These are phyloP conservation scores for Drosophila sp. DNA, from an alignment of 1,140 invertebrate genomes.

Conservation along the genomic window DNA sequence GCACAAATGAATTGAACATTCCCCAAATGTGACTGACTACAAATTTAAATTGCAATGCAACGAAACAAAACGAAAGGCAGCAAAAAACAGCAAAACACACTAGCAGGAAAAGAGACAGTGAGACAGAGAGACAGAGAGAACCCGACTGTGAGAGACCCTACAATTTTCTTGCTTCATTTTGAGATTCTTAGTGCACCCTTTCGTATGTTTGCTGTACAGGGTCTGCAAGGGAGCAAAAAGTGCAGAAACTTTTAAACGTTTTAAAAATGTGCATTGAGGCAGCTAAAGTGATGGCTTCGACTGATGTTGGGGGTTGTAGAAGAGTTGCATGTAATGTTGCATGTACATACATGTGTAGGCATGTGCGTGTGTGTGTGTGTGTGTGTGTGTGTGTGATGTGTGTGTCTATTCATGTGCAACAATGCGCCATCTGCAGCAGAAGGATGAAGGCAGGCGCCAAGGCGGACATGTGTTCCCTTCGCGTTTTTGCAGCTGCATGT, in stretches of 20 bases:
- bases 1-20: conserved; percentile 64
- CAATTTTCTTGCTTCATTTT: no score
- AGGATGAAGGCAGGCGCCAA: conserved; percentile 30
- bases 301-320: neutral
- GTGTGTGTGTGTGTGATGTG: conserved; percentile 46
- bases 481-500: conserved; percentile 42
- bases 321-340: conserved; percentile 1
- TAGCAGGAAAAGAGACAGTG: neutral
- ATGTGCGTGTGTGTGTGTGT: neutral
- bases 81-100: neutral
- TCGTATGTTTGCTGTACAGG: neutral
- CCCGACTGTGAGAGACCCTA: neutral
- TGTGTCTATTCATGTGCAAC: conserved; percentile 73
- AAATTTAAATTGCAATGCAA: conserved; percentile 21
- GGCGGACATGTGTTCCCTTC: conserved; percentile 55
- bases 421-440: conserved; percentile 59
- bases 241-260: conserved; percentile 43
- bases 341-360: neutral
- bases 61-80: conserved; percentile 4
- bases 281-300: conserved; percentile 16
- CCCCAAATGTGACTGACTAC: conserved; percentile 56
- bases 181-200: neutral
- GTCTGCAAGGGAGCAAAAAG: conserved; percentile 5
- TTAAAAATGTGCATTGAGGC: conserved; percentile 43
- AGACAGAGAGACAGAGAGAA: no score